These are phyloP conservation scores for Phorcus lineatus DNA, from an alignment of 2,888 invertebrate species.

Conservation along the genomic window DNA sequence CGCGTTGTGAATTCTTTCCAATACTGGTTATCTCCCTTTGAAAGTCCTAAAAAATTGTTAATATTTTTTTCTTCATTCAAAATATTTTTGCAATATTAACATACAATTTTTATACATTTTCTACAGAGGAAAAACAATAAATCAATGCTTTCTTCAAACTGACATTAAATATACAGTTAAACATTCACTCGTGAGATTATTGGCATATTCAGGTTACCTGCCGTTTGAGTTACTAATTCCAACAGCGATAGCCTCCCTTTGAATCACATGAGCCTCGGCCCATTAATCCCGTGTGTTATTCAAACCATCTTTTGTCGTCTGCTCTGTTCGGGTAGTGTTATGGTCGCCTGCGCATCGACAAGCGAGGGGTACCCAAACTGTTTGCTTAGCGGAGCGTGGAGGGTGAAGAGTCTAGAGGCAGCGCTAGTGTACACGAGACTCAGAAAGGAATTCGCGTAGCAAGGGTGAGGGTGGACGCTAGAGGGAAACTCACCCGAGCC, in stretches of 20 bases:
- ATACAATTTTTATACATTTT: too few relatives aligned
- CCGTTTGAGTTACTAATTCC: neutral
- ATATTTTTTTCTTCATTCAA: too few relatives aligned
- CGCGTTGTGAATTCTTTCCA: neutral
- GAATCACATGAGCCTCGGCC: neutral
- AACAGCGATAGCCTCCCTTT: neutral
- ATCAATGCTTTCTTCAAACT: too few relatives aligned
- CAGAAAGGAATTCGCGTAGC: neutral
- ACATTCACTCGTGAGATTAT: too few relatives aligned
- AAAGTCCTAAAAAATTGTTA: neutral
- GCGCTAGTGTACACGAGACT: neutral
- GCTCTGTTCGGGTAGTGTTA: slow-evolving; percentile 8
- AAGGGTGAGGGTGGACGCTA: neutral
- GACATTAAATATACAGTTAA: too few relatives aligned
- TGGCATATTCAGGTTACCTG: neutral
- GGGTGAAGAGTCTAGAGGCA: neutral
- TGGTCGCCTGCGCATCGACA: neutral
- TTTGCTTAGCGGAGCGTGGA: neutral
- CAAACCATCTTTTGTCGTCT: slow-evolving; percentile 1
- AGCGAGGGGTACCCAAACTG: neutral
- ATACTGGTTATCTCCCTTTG: neutral
- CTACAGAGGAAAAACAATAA: too few relatives aligned
- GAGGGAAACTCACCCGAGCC: neutral
- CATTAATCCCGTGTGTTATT: neutral
- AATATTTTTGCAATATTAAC: too few relatives aligned